Evolutionary conservation across 35 echinoderm and acorn worm genomes (phyloP), one percentile per base, ranked within the genome.

Genomic region (Ophioderma brevispina): DNA sequence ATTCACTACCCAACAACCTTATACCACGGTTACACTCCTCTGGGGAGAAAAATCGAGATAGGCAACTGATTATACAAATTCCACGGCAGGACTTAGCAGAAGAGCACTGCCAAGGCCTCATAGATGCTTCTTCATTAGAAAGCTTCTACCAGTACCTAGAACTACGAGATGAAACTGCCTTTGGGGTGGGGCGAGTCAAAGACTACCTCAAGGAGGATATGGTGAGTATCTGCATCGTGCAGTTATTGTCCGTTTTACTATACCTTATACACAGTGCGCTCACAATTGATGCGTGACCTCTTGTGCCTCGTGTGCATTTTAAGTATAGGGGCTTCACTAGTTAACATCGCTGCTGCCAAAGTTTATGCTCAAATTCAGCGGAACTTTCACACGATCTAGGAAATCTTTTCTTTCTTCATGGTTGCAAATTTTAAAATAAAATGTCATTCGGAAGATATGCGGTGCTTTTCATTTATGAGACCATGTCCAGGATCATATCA

Each of bases 61-160:
- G 91, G 33, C 97, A 99, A 84, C 87, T 99, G 13, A 99, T 99
- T 38, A 82, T 99, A 21, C 97, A 99, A 77, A 95, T 99, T 56
- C 97, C 97, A 19, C 91, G 87, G 55, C 93, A 99, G 76, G 97
- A 99, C 76, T 77, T 99, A 37, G 91, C 97, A 0, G 90, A 93
- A 37, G 97, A 99, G 43, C 92, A 89, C 77, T 95, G 93, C 39
- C 87, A 82, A 38, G 91, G 92, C 81, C 88, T 99, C 17, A 87
- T 90, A 31, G 91, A 93, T 84, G 94, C 90, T 3, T 85, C 84
- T 13, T 89, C 93, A 15, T 89, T 78, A 13, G 97, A 99, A 81
- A 92, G 95, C 55, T 99, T 91, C 84, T 86, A 92, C 34, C 93
- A 99, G 75, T 99, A 95, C 77, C 80, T 99, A 37, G 97, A 99